Evolutionary conservation across 2,888 invertebrate genomes (phyloP), one percentile per base, ranked within the genome.

Genomic region (Parelbella ahira): DNA sequence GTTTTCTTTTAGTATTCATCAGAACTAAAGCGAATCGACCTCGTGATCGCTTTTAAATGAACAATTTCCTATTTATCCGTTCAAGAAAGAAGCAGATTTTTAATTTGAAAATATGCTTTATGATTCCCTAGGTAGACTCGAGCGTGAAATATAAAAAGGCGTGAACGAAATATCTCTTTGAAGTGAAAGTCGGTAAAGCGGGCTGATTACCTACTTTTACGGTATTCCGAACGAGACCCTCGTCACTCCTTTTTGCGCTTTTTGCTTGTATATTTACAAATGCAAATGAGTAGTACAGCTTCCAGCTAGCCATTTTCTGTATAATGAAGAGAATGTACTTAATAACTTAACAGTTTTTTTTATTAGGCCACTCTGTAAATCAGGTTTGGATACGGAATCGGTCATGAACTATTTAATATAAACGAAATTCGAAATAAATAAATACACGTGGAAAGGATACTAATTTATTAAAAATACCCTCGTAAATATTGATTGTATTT

Each of bases 141-240:
- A 24, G 18, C 8, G 15, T 21, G 10, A 33, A 27, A 38, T 44
- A 45, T 50, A 70, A 75, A 30, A 68, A 64, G 58, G 60, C 58
- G 58, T 53, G 54, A 63, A 61, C 58, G 63, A 72, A 70, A 69
- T 73, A 70, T 53, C 63, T 65, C 68, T 78, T 75, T 74, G 68
- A 73, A 71, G 71, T 66, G 60, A 70, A 68, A 75, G 68, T 69
- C 72, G 64, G 67, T 67, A 70, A 70, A 66, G 67, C 64, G 65
- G 67, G 69, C 69, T 75, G 77, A 77, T 79, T 79, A 74, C 73
- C 66, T 58, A 73, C 75, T 77, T 77, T 76, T 66, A 76, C 76
- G 71, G 73, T 59, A 62, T 79, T 74, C 61, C 65, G 63, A 75
- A 70, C 68, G 62, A 65, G 58, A 74, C 72, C 74, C 76, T 74